A percentile compares a stretch with the other conserved stretches of the same genome.
phyloP scores from a whole-genome alignment of 2,888 invertebrate genomes.

The Arctia plantaginis region DNA sequence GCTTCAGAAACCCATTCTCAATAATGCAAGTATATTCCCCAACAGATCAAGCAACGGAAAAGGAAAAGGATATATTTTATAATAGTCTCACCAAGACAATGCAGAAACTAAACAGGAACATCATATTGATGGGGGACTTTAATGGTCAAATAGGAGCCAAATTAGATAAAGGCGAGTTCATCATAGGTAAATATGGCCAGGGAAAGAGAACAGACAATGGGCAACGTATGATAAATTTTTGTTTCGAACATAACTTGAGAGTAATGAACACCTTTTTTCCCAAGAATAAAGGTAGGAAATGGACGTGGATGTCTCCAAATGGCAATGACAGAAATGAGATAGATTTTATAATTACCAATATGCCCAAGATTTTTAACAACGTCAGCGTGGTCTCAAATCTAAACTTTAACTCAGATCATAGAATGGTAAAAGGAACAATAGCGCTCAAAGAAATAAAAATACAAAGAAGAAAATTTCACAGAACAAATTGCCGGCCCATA shows the following conservation, averaged over 20 bases:
- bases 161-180: not conserved
- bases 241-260: slow-evolving; percentile 9
- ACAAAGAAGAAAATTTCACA: too few relatives aligned
- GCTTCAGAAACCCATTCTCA: too few relatives aligned
- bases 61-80: too few relatives aligned
- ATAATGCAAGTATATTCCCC: too few relatives aligned
- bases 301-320: not conserved
- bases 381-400: not conserved
- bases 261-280: slow-evolving; percentile 7
- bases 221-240: slow-evolving; percentile 3
- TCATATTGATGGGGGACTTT: too few relatives aligned
- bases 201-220: slow-evolving; percentile 13
- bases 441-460: not conserved
- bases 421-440: not conserved
- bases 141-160: too few relatives aligned
- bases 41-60: too few relatives aligned
- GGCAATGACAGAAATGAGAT: not conserved
- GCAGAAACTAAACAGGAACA: too few relatives aligned
- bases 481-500: too few relatives aligned
- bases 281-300: not conserved
- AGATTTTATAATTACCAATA: not conserved
- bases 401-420: not conserved
- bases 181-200: slow-evolving; percentile 9
- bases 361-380: not conserved
- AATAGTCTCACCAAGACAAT: too few relatives aligned